Percentiles rank a stretch among this genome's conserved stretches.
phyloP scores from a whole-genome alignment of 2,888 invertebrate genomes.

The Drosophila trichaetosa region DNA sequence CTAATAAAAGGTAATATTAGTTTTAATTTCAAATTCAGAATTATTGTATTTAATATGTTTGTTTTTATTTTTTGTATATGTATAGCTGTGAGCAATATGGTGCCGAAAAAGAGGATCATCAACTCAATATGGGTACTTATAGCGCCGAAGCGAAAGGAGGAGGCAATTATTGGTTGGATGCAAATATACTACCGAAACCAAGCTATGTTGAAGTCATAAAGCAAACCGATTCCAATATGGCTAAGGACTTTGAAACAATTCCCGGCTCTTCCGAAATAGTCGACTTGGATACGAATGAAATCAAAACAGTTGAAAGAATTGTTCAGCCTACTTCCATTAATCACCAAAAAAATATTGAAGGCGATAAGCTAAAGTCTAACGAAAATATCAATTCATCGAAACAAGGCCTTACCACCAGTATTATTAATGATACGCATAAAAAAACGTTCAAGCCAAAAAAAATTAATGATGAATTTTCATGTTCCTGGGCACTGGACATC shows the following conservation, averaged over 20 bases:
- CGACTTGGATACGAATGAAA: constrained; percentile 85
- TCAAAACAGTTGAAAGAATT: constrained; percentile 83
- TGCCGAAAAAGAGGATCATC: constrained; percentile 63
- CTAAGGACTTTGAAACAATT: constrained; percentile 69
- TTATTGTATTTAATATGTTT: background rate
- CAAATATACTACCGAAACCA: constrained; percentile 72
- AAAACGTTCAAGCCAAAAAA: constrained; percentile 86
- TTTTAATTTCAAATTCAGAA: background rate
- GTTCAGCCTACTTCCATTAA: constrained; percentile 59
- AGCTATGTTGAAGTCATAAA: constrained; percentile 81
- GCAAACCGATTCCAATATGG: constrained; percentile 53
- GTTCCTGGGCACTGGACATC: constrained; percentile 94
- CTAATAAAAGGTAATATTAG: constrained; percentile 54
- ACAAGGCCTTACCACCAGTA: constrained; percentile 42
- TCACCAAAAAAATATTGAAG: constrained; percentile 39
- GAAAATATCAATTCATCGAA: constrained; percentile 40
- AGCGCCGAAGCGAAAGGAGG: constrained; percentile 44
- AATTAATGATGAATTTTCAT: constrained; percentile 91
- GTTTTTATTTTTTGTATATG: background rate
- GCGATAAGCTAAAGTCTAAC: constrained; percentile 25
- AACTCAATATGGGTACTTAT: constrained; percentile 48
- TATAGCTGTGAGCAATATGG: constrained; percentile 41
- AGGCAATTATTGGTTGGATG: constrained; percentile 75
- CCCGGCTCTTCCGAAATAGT: constrained; percentile 83
- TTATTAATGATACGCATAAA: constrained; percentile 73